Base-by-base conservation (phyloP, 2,888 invertebrate genomes). In the Lathronympha strigana region DNA sequence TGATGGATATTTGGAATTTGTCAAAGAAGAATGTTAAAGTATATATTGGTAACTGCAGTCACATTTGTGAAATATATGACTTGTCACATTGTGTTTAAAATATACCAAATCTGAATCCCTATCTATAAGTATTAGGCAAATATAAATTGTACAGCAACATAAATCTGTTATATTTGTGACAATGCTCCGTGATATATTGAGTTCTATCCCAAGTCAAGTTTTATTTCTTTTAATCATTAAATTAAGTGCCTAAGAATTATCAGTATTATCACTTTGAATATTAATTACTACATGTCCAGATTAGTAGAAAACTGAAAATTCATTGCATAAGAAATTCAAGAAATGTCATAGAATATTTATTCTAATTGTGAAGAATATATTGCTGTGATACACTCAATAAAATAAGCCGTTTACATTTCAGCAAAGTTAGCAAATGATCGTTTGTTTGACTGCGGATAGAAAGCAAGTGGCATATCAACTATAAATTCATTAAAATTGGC, bases 381-480 rank as follows among this genome's bases (percentile, higher is more conserved):
- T 57, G 57, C 43, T 57, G 43, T 9, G 19, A 31, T 57, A 57
- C 55, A 43, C 43, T 61, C 51, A 61, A 25, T 51, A 51, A 51
- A 38, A 50, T 38, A 61, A 61, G 43, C 43, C 5, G 21, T 43
- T 51, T 28, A 31, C 21, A n/a, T 51, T 15, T 38, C n/a, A 40
- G 36, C 19, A 28, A 51, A 40, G 28, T 15, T 40, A 28, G 19
- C n/a, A 4, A n/a, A 43, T 28, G 6, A 61, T 43, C 23, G n/a
- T 9, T 15, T 31, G 25, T 36, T 9, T 45, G 3, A 40, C 33
- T 25, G 17, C 17, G 33, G 33, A 53, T 53, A 28, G 31, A 19
- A 43, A 33, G 53, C 33, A 36, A 36, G 33, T 21, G 40, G 25
- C 17, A 23, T 13, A 13, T 13, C 23, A 23, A 38, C 50, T 21